phyloP scores from a whole-genome alignment of 2,797 vertebrate genomes.

The Rhabdophis nuchalis region DNA sequence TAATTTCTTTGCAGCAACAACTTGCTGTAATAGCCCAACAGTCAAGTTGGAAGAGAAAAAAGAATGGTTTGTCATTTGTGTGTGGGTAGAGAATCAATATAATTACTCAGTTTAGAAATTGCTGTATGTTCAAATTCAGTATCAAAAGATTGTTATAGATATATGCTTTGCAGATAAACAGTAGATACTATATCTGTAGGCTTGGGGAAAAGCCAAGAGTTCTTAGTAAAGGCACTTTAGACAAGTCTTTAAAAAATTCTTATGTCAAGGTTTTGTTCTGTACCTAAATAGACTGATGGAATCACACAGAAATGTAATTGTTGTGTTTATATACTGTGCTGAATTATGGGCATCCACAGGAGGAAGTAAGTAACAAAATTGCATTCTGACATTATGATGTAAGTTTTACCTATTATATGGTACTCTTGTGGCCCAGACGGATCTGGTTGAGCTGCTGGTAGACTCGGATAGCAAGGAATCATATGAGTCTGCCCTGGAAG shows the following conservation, averaged over 20 bases:
- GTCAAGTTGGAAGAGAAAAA: neutral
- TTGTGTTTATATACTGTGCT: neutral
- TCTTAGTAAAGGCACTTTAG: neutral
- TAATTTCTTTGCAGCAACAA: neutral
- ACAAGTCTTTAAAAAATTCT: neutral
- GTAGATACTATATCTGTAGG: neutral
- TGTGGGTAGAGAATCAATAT: neutral
- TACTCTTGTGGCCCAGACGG: no score
- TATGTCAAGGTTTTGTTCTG: neutral
- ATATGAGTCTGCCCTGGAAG: no score
- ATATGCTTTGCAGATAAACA: neutral
- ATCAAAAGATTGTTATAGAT: neutral
- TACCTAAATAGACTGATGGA: neutral
- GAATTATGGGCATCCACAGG: neutral
- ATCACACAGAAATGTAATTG: neutral
- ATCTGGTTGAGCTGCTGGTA: no score
- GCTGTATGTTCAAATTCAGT: neutral
- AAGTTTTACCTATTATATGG: neutral
- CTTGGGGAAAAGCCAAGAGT: neutral
- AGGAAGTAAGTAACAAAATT: neutral
- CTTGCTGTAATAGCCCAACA: neutral
- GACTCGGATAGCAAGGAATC: no score
- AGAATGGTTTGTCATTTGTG: neutral
- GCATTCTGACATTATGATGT: neutral
- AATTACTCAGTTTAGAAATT: neutral